Percentiles rank a stretch among this genome's conserved stretches.
Conservation (phyloP, 2,888 invertebrate genomes). For the Diarsia dahlii region DNA sequence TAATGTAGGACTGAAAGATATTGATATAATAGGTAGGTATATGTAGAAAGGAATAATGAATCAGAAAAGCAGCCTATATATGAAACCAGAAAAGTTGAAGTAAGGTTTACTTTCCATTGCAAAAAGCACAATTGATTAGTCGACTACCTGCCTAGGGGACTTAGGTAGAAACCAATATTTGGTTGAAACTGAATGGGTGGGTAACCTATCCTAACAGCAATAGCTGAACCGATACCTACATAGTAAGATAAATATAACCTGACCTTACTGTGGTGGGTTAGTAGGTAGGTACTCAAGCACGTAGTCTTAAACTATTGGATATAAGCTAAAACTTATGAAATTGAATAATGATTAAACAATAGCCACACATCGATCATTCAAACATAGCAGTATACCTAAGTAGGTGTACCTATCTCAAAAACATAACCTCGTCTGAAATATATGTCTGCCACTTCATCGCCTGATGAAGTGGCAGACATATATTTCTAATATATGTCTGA, state of each 20-base stretch:
- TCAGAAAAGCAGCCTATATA: not conserved
- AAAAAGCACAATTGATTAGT: not conserved
- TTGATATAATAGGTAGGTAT: not conserved
- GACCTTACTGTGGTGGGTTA: not conserved
- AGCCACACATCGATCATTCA: not conserved
- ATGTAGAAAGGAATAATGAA: not conserved
- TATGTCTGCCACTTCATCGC: conserved; percentile 58
- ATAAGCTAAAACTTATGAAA: conserved; percentile 6
- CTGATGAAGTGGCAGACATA: too few species aligned
- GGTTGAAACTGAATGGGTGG: conserved; percentile 1
- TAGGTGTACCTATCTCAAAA: too few species aligned
- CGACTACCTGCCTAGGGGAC: not conserved
- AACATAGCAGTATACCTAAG: not conserved
- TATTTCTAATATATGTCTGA: too few species aligned
- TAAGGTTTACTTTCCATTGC: not conserved
- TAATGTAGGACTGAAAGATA: conserved; percentile 16
- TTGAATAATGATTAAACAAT: conserved; percentile 21
- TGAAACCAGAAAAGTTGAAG: not conserved
- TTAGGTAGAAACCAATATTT: not conserved
- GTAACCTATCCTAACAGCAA: not conserved
- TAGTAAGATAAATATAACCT: not conserved
- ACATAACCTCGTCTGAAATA: conserved; percentile 13
- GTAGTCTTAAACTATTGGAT: not conserved
- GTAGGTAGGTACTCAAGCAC: not conserved
- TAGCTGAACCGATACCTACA: not conserved